phyloP scores from a whole-genome alignment of 2,888 invertebrate species.

The Hypomecis atomaria region DNA sequence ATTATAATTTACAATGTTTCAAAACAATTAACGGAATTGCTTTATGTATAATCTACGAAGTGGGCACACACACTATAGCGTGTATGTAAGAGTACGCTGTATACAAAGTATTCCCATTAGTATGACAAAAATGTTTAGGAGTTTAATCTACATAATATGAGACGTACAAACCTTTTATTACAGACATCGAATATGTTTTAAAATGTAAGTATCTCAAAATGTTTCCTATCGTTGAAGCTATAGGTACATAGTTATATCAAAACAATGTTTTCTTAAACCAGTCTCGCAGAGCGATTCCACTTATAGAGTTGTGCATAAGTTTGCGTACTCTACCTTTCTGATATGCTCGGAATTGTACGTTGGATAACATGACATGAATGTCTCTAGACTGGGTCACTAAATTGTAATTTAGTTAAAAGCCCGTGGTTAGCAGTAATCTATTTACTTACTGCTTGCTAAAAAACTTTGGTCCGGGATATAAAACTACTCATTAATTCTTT shows the following conservation, averaged over 20 bases:
- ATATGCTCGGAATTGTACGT: slow-evolving; percentile 1
- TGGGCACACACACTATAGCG: background rate
- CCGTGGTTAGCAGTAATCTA: slow-evolving; percentile 6
- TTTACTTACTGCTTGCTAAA: slow-evolving; percentile 4
- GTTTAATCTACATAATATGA: background rate
- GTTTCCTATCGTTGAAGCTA: background rate
- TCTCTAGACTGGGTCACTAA: slow-evolving; percentile 7
- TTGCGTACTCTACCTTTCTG: background rate
- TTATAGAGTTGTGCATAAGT: background rate
- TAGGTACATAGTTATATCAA: background rate
- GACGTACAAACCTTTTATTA: background rate
- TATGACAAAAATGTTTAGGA: background rate
- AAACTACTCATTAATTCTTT: background rate
- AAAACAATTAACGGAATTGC: background rate
- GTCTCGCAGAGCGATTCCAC: too few species aligned
- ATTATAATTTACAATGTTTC: background rate
- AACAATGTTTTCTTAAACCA: background rate
- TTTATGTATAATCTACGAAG: background rate
- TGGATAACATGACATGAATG: slow-evolving; percentile 14
- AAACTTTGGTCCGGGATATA: background rate
- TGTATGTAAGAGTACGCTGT: background rate
- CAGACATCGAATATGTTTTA: background rate
- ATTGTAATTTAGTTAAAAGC: slow-evolving; percentile 30
- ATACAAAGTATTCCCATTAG: background rate
- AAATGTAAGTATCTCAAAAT: background rate